Conservation (phyloP, 2,797 vertebrate species). For the Psittacula derbiana region DNA sequence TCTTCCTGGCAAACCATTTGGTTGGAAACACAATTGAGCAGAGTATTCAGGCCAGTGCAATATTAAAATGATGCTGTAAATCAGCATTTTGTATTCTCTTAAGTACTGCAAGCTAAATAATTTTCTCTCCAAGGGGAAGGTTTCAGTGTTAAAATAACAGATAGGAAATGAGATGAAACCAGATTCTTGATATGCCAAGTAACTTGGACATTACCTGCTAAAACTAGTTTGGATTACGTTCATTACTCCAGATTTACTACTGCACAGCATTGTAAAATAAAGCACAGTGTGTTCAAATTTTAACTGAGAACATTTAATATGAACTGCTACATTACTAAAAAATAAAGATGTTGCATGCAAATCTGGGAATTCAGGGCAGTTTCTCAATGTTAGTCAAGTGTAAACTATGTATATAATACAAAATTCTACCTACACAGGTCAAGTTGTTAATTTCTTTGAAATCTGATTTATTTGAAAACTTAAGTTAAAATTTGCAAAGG, state of each 20-base stretch:
- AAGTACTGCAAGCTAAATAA: not conserved
- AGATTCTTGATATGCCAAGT: not conserved
- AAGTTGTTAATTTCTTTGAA: not conserved
- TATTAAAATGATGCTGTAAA: not conserved
- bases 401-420: not conserved
- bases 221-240: not conserved
- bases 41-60: not conserved
- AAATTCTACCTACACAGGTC: not conserved
- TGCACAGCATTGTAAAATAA: not conserved
- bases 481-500: not conserved
- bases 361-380: not conserved
- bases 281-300: not conserved
- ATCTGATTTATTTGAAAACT: not conserved
- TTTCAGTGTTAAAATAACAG: conserved; percentile 1
- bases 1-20: not conserved
- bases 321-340: not conserved
- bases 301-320: not conserved
- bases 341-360: not conserved
- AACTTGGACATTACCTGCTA: not conserved
- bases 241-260: not conserved
- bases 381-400: not conserved
- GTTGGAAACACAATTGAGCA: not conserved
- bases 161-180: not conserved
- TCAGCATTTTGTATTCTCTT: not conserved
- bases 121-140: not conserved